These are phyloP conservation scores for Melanotaenia parkinsoni DNA, from an alignment of 2,797 vertebrate species.

Conservation along the genomic window DNA sequence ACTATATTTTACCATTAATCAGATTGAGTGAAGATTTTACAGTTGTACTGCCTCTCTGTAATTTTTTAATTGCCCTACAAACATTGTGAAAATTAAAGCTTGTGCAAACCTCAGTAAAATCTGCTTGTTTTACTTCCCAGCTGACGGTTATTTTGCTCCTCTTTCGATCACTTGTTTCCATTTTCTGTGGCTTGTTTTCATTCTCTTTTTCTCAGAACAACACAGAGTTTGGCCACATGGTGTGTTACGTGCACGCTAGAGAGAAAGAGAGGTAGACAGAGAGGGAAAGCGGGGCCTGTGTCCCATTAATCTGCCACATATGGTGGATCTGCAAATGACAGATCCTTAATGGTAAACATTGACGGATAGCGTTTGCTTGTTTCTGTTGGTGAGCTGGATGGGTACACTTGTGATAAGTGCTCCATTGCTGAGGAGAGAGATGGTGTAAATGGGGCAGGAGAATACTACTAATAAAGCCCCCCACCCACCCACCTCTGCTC, in stretches of 20 bases:
- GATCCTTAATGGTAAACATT: conserved; percentile 97
- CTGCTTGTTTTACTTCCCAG: conserved; percentile 7
- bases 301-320: conserved; percentile 83
- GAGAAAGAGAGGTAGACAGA: conserved; percentile 36
- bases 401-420: conserved; percentile 99
- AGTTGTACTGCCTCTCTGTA: not conserved
- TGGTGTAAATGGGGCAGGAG: conserved; percentile 93
- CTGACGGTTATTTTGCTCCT: conserved; percentile 28
- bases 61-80: not conserved
- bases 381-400: conserved; percentile 98
- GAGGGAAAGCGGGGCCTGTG: conserved; percentile 62
- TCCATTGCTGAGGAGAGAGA: conserved; percentile 93
- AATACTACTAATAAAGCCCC: conserved; percentile 96
- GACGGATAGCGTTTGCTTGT: conserved; percentile 94
- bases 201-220: conserved; percentile 68
- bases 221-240: conserved; percentile 69
- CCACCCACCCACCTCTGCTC: conserved; percentile 76
- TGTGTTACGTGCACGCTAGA: conserved; percentile 56
- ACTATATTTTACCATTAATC: not conserved
- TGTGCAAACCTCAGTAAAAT: conserved; percentile 10
- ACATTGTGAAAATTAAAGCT: not conserved
- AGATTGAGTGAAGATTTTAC: not conserved
- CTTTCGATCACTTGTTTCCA: conserved; percentile 52
- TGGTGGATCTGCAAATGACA: conserved; percentile 93
- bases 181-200: conserved; percentile 70